Evolutionary conservation across 1,140 invertebrate genomes (phyloP).

Genomic region (Microplitis demolitor): DNA sequence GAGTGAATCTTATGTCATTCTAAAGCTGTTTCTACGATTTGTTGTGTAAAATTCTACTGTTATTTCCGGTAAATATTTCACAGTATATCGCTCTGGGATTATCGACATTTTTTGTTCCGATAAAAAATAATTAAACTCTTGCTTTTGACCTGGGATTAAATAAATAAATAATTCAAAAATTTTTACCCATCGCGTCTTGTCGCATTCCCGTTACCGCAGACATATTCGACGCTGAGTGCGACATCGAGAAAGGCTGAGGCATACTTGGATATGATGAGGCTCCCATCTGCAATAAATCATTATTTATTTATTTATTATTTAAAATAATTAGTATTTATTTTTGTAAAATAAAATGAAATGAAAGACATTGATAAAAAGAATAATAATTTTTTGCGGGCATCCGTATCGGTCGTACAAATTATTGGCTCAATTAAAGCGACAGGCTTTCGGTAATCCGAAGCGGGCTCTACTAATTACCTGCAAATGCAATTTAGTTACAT

Average conservation of each 20-base stretch:
- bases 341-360: background rate
- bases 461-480: constrained; percentile 56
- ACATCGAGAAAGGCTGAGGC: constrained; percentile 94
- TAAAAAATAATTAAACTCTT: background rate
- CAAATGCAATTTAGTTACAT: constrained; percentile 59
- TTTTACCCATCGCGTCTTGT: constrained; percentile 86
- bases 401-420: constrained; percentile 43
- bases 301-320: constrained; percentile 17
- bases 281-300: constrained; percentile 77
- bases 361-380: constrained; percentile 7
- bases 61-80: constrained; percentile 43
- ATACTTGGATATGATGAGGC: constrained; percentile 88
- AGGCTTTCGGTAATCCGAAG: constrained; percentile 55
- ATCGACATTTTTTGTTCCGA: background rate
- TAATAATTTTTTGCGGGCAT: constrained; percentile 4
- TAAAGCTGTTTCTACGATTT: background rate
- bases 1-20: constrained; percentile 24
- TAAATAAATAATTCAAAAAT: too few relatives aligned
- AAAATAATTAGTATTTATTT: constrained; percentile 16
- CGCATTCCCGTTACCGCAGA: constrained; percentile 82
- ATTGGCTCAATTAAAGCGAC: constrained; percentile 55
- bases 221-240: constrained; percentile 85
- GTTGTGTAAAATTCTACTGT: constrained; percentile 23
- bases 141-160: too few relatives aligned
- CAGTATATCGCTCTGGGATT: constrained; percentile 20